These are phyloP conservation scores for Drosophila fungiperda DNA, from an alignment of 2,888 invertebrate species.

Conservation along the genomic window DNA sequence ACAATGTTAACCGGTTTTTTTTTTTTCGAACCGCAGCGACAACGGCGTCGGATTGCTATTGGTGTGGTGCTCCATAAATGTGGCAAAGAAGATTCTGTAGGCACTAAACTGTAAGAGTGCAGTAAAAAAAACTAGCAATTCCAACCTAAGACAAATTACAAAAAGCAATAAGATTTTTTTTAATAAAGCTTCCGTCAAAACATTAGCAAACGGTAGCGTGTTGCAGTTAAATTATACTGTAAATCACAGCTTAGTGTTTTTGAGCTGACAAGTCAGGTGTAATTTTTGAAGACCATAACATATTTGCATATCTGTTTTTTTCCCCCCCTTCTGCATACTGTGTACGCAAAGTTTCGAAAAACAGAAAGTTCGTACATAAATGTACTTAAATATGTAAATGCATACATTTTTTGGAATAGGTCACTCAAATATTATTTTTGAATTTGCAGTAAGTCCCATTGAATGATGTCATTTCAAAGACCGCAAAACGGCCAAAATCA, in stretches of 20 bases:
- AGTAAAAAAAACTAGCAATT: slow-evolving; percentile 46
- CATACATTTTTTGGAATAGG: not conserved
- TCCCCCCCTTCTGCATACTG: not conserved
- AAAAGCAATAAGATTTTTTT: slow-evolving; percentile 40
- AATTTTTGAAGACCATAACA: slow-evolving; percentile 1
- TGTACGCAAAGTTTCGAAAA: not conserved
- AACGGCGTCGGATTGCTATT: slow-evolving; percentile 53
- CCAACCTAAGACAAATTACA: slow-evolving; percentile 34
- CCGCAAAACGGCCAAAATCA: slow-evolving; percentile 29
- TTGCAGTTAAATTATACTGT: slow-evolving; percentile 39
- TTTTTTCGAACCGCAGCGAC: slow-evolving; percentile 72
- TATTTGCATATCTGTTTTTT: not conserved
- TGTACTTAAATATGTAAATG: slow-evolving; percentile 7
- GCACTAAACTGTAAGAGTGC: slow-evolving; percentile 63
- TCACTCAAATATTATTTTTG: slow-evolving; percentile 16
- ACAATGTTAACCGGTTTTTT: slow-evolving; percentile 65
- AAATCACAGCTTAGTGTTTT: slow-evolving; percentile 1
- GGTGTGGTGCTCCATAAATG: slow-evolving; percentile 57
- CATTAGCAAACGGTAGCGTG: slow-evolving; percentile 20
- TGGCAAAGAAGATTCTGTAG: slow-evolving; percentile 70
- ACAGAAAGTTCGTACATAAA: slow-evolving; percentile 2
- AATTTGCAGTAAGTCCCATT: slow-evolving; percentile 13
- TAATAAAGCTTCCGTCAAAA: slow-evolving; percentile 57
- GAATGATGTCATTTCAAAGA: slow-evolving; percentile 53
- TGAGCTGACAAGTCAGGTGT: slow-evolving; percentile 1